These are phyloP conservation scores for Cyrtodaria siliqua DNA, from an alignment of 2,888 invertebrate species.

Conservation along the genomic window DNA sequence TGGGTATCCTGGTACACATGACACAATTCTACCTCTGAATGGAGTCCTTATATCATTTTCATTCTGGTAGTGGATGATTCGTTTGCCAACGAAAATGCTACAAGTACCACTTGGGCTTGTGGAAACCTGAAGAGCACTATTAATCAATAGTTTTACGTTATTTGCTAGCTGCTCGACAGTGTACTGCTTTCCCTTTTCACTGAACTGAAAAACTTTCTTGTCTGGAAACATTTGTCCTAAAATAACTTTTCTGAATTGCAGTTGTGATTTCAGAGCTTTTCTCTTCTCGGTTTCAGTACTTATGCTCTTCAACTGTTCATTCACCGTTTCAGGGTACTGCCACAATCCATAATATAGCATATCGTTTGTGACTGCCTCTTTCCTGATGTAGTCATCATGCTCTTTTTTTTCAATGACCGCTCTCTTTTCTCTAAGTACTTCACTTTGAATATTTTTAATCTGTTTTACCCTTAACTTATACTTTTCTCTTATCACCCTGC, in stretches of 20 bases:
- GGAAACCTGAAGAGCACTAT: not conserved
- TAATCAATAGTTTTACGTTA: slow-evolving; percentile 19
- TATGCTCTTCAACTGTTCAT: slow-evolving; percentile 7
- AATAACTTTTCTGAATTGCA: slow-evolving; percentile 25
- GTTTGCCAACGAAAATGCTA: slow-evolving; percentile 22
- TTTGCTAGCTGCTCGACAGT: slow-evolving; percentile 9
- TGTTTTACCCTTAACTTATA: slow-evolving; percentile 23
- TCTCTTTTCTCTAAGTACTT: slow-evolving; percentile 23
- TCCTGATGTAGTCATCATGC: slow-evolving; percentile 6
- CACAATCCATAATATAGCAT: slow-evolving; percentile 19
- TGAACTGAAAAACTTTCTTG: slow-evolving; percentile 5
- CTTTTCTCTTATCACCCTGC: slow-evolving; percentile 18
- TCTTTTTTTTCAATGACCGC: slow-evolving; percentile 22
- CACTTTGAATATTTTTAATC: slow-evolving; percentile 7
- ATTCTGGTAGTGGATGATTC: slow-evolving; percentile 18
- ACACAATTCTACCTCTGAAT: not conserved
- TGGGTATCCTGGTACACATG: no score
- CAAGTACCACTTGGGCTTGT: not conserved
- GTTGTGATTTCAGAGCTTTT: slow-evolving; percentile 17
- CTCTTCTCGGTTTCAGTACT: slow-evolving; percentile 2
- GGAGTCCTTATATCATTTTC: not conserved
- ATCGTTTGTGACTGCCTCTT: slow-evolving; percentile 12
- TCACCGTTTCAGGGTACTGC: slow-evolving; percentile 14
- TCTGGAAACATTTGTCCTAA: slow-evolving; percentile 11
- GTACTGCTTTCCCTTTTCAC: slow-evolving; percentile 18